These are phyloP conservation scores for Drosophila varians DNA, from an alignment of 1,140 invertebrate species.

Conservation along the genomic window DNA sequence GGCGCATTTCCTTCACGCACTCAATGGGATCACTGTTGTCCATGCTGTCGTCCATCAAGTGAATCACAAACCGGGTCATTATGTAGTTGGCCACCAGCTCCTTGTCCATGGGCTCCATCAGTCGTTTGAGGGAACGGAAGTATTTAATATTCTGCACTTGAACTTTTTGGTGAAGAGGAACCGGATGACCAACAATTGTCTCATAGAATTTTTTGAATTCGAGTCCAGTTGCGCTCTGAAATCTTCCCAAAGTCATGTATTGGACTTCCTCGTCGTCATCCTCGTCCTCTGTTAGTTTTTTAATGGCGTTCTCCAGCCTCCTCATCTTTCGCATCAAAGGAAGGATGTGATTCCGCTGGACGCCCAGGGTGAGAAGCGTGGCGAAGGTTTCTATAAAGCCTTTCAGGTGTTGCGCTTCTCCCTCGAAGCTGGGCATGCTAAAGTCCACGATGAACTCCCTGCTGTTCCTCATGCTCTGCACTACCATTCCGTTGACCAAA, in stretches of 20 bases:
- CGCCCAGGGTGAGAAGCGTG: conserved; percentile 5
- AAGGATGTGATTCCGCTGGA: rapidly evolving
- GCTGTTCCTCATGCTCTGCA: conserved; percentile 11
- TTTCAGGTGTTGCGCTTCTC: background rate
- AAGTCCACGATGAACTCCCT: conserved; percentile 31
- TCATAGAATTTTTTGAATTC: conserved; percentile 43
- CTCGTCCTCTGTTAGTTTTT: conserved; percentile 3
- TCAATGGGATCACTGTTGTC: conserved; percentile 11
- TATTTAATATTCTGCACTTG: conserved; percentile 21
- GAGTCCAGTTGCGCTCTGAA: conserved; percentile 12
- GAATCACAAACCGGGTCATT: conserved; percentile 55
- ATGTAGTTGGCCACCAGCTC: conserved; percentile 58
- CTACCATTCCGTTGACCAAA: conserved; percentile 12
- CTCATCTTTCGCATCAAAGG: conserved; percentile 1
- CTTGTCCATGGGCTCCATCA: conserved; percentile 30
- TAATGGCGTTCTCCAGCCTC: conserved; percentile 14
- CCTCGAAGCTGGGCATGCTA: conserved; percentile 25
- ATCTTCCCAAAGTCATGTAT: conserved; percentile 6
- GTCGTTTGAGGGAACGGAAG: conserved; percentile 12
- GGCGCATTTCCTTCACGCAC: conserved; percentile 49
- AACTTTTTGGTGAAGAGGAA: conserved; percentile 5
- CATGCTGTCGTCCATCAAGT: conserved; percentile 37
- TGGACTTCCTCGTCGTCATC: conserved; percentile 1
- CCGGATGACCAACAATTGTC: conserved; percentile 14
- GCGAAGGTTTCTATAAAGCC: background rate